A percentile compares a stretch with the other conserved stretches of the same genome.
phyloP scores from a whole-genome alignment of 2,113 vertebrate species.

The Bostrychus sinensis region DNA sequence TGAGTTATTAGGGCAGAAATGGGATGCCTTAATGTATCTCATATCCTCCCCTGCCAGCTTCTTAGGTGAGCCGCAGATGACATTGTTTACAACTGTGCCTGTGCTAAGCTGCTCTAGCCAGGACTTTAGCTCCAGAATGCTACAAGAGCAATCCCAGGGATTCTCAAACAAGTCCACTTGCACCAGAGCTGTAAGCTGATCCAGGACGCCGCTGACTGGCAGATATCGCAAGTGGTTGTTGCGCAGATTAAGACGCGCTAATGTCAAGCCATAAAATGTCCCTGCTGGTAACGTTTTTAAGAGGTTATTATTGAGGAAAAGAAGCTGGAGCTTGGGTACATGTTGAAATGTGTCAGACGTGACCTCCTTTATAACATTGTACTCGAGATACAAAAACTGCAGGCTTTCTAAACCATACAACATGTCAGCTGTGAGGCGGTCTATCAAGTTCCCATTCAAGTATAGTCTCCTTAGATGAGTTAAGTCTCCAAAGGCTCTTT shows the following conservation, averaged over 20 bases:
- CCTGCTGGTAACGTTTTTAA: conserved; percentile 88
- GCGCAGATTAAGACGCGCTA: conserved; percentile 91
- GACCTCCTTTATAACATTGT: conserved; percentile 93
- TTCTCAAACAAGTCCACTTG: conserved; percentile 98
- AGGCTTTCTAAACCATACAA: conserved; percentile 92
- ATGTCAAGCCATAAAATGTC: conserved; percentile 87
- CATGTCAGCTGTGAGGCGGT: conserved; percentile 86
- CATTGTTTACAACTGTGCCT: conserved; percentile 91
- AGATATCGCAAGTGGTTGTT: conserved; percentile 92
- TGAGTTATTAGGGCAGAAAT: conserved; percentile 93
- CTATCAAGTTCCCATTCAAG: conserved; percentile 94
- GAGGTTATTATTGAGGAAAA: conserved; percentile 97
- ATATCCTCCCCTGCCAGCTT: conserved; percentile 91
- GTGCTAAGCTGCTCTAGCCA: conserved; percentile 94
- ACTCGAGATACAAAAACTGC: conserved; percentile 96
- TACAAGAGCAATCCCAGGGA: conserved; percentile 96
- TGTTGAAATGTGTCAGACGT: conserved; percentile 86
- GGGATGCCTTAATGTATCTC: conserved; percentile 84
- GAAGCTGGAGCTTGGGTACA: conserved; percentile 92
- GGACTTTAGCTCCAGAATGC: conserved; percentile 89
- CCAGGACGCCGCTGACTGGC: conserved; percentile 88
- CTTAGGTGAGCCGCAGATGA: conserved; percentile 92
- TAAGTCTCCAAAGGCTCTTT: conserved; percentile 90
- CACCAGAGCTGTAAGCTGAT: conserved; percentile 90
- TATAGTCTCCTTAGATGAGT: conserved; percentile 91